Percentiles rank a stretch among this genome's conserved stretches.
phyloP scores from a whole-genome alignment of 2,797 vertebrate genomes.

The Enteromius afrohamiltoni region DNA sequence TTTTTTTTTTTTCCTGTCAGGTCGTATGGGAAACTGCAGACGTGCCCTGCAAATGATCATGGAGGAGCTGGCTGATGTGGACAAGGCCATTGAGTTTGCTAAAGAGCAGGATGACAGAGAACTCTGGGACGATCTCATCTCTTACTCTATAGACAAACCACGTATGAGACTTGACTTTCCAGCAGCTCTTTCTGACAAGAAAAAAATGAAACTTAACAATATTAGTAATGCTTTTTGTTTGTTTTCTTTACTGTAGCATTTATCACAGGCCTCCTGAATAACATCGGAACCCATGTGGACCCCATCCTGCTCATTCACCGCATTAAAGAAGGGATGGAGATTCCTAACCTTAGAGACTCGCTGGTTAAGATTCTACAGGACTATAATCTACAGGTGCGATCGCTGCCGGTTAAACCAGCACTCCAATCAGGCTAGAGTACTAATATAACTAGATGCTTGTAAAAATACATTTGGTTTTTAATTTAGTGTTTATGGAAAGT shows the following conservation, averaged over 20 bases:
- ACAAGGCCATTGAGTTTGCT: conserved; percentile 98
- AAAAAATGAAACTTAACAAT: background rate
- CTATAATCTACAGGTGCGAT: conserved; percentile 92
- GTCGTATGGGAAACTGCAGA: conserved; percentile 97
- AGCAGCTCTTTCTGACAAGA: background rate
- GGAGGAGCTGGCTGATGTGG: conserved; percentile 93
- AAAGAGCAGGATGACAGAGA: conserved; percentile 98
- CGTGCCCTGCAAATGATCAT: conserved; percentile 99
- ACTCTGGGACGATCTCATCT: conserved; percentile 97
- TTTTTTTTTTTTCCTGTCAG: conserved; percentile 67
- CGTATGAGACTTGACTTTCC: conserved; percentile 75
- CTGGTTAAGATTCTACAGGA: conserved; percentile 98
- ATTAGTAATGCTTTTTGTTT: background rate
- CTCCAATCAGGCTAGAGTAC: background rate
- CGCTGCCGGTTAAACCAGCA: background rate
- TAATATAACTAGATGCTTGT: background rate
- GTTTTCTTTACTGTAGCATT: conserved; percentile 80
- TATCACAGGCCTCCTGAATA: conserved; percentile 97
- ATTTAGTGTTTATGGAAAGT: background rate
- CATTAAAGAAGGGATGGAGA: conserved; percentile 99
- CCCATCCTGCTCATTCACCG: conserved; percentile 96
- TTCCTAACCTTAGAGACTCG: conserved; percentile 96
- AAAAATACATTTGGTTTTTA: background rate
- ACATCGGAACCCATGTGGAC: conserved; percentile 97
- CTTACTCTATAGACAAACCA: conserved; percentile 98